These are phyloP conservation scores for Eira barbara DNA, from an alignment of 2,113 vertebrate species.

Conservation along the genomic window DNA sequence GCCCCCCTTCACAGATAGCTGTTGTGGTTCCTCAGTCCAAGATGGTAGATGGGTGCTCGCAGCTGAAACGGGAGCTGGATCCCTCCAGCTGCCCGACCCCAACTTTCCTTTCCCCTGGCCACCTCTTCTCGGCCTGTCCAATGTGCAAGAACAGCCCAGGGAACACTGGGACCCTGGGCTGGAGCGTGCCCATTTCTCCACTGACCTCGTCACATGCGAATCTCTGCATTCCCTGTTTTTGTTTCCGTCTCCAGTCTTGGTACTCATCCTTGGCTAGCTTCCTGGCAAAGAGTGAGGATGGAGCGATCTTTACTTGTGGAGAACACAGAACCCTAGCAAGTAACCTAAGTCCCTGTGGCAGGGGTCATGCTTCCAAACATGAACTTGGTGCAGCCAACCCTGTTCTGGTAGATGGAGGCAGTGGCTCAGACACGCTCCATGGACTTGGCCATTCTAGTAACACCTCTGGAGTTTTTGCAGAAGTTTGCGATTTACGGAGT, in stretches of 20 bases:
- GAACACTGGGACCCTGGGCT: background rate
- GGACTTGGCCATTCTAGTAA: background rate
- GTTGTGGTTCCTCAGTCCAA: background rate
- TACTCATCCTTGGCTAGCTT: background rate
- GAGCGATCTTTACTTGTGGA: too few relatives aligned
- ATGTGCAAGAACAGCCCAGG: background rate
- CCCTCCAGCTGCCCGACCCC: background rate
- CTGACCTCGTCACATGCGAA: background rate
- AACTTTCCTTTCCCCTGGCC: background rate
- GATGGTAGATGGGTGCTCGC: background rate
- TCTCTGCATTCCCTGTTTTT: background rate
- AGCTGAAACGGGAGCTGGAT: background rate
- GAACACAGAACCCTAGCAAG: background rate
- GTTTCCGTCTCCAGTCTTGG: background rate
- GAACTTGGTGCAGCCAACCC: too few relatives aligned
- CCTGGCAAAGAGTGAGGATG: background rate
- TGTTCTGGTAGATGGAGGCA: background rate
- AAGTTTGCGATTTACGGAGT: background rate
- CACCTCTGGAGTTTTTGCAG: background rate
- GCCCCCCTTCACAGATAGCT: background rate
- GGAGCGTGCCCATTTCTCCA: background rate
- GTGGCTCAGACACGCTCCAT: background rate
- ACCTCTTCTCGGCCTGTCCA: background rate
- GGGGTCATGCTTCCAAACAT: fast-evolving
- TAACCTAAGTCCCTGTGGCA: background rate